These are phyloP conservation scores for Manacus vitellinus DNA, from an alignment of 2,113 vertebrate genomes.

Conservation along the genomic window DNA sequence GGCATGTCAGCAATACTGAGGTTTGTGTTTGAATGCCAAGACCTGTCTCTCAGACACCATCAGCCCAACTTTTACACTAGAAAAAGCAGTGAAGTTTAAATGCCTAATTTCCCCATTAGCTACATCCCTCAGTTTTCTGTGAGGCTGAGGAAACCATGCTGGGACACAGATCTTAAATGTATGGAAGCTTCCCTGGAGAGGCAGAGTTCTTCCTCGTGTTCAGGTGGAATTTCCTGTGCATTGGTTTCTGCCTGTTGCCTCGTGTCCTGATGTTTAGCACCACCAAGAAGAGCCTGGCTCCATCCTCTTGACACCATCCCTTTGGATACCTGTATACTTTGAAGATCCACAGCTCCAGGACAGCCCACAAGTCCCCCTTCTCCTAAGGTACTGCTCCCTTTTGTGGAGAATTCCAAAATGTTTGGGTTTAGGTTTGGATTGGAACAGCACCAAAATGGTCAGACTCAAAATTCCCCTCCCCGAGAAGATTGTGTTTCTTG, in stretches of 20 bases:
- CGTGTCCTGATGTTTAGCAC: neutral
- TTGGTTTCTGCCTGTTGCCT: neutral
- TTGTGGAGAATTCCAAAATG: neutral
- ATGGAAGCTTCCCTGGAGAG: neutral
- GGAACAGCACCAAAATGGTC: neutral
- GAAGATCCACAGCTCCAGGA: neutral
- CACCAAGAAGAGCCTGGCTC: neutral
- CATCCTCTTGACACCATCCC: neutral
- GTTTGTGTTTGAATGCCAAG: neutral
- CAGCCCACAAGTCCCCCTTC: neutral
- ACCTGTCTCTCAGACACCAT: neutral
- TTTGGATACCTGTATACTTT: no score
- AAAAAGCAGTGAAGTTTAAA: neutral
- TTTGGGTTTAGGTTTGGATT: neutral
- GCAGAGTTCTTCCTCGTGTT: neutral
- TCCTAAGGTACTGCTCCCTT: neutral
- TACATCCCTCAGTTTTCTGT: neutral
- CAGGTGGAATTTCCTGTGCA: neutral
- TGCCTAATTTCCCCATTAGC: neutral
- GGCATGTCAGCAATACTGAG: fast-evolving
- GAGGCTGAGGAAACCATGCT: neutral
- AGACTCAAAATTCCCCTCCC: neutral
- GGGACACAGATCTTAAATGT: neutral
- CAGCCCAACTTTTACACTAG: neutral
- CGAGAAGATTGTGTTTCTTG: neutral